phyloP scores from a whole-genome alignment of 2,113 vertebrate species.

The Dolichotis patagonum region DNA sequence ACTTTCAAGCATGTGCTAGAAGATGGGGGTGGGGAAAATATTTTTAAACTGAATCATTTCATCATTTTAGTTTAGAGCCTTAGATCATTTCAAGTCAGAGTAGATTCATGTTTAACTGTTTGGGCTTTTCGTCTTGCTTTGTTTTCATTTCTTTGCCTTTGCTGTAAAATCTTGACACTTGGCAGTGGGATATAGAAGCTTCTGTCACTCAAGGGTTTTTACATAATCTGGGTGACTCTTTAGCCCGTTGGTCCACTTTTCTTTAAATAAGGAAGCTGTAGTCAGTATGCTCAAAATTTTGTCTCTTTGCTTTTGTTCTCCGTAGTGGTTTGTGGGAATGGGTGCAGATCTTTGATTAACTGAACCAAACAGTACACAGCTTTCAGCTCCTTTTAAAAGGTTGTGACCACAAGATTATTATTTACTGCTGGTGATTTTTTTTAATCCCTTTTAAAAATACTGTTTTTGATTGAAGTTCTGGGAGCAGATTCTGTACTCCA shows the following conservation, averaged over 20 bases:
- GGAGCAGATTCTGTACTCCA: neutral
- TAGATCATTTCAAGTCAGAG: neutral
- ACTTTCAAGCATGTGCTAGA: neutral
- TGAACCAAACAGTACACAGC: neutral
- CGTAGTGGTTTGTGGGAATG: neutral
- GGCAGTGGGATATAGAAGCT: neutral
- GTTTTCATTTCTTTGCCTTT: neutral
- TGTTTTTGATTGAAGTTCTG: neutral
- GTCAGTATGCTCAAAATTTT: neutral
- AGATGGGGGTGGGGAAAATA: neutral
- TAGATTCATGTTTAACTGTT: neutral
- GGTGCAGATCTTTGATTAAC: neutral
- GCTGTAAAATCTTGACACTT: neutral
- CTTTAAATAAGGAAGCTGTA: neutral
- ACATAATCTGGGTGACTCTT: neutral
- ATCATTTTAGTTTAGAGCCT: neutral
- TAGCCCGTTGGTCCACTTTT: neutral
- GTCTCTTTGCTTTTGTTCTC: neutral
- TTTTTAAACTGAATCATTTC: constrained; percentile 8
- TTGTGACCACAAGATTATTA: neutral
- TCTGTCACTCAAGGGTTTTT: neutral
- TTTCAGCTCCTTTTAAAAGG: neutral
- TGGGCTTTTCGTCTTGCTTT: neutral
- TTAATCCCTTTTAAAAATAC: neutral
- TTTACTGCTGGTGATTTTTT: constrained; percentile 31